Conservation (phyloP, 2,888 invertebrate genomes). For the Ptychoptera contaminata region DNA sequence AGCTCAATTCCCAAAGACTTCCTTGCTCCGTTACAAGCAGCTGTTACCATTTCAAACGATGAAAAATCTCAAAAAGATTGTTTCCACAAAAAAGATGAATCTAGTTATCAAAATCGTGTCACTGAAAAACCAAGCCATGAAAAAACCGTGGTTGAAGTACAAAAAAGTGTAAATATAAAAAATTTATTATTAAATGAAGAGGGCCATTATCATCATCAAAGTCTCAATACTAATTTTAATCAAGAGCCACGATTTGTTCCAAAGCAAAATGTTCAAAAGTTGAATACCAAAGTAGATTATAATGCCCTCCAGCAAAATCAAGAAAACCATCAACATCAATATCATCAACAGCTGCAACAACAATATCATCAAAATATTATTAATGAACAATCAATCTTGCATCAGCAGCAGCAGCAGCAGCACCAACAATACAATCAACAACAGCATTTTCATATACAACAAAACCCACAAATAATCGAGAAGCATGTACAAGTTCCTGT, state of each 20-base stretch:
- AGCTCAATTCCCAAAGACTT: slow-evolving; percentile 39
- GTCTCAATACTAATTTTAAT: not conserved
- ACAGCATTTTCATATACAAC: not conserved
- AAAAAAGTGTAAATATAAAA: slow-evolving; percentile 39
- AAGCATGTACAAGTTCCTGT: slow-evolving; percentile 16
- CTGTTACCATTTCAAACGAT: slow-evolving; percentile 34
- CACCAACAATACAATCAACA: slow-evolving; percentile 4
- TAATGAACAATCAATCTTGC: slow-evolving; percentile 33
- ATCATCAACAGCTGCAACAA: slow-evolving; percentile 1
- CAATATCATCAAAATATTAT: slow-evolving; percentile 23
- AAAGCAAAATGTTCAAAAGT: slow-evolving; percentile 1
- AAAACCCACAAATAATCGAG: slow-evolving; percentile 21
- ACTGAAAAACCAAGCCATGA: slow-evolving; percentile 3
- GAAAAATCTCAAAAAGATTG: slow-evolving; percentile 18
- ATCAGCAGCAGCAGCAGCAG: slow-evolving; percentile 20
- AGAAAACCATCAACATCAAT: not conserved
- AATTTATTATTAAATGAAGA: slow-evolving; percentile 27
- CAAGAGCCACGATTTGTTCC: not conserved
- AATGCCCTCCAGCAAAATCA: not conserved
- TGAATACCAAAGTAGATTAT: not conserved
- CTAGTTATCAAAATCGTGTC: not conserved
- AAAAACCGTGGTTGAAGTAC: slow-evolving; percentile 45
- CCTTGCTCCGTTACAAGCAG: slow-evolving; percentile 43
- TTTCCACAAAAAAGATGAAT: not conserved
- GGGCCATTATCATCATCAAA: slow-evolving; percentile 8